A percentile compares a stretch with the other conserved stretches of the same genome.
These are phyloP conservation scores for Emydura subglobosa DNA, from an alignment of 2,113 vertebrate species.

Conservation along the genomic window DNA sequence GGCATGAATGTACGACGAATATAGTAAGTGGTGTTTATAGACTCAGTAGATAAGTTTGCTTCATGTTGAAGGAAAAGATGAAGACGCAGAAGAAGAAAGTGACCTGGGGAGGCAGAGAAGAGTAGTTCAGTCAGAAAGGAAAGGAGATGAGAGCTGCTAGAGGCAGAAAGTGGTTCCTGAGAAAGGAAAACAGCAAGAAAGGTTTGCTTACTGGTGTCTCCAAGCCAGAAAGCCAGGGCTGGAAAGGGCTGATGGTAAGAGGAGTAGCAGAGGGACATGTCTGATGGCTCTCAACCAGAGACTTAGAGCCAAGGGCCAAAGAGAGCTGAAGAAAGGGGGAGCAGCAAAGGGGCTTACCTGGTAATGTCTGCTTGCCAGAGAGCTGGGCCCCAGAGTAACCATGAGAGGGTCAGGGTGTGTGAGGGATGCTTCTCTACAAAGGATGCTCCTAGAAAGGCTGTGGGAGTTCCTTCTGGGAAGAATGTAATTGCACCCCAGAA, in stretches of 20 bases:
- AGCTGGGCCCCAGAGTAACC: not conserved
- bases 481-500: not conserved
- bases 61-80: not conserved
- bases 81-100: not conserved
- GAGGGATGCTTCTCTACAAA: not conserved
- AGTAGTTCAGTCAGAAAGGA: not conserved
- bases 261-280: not conserved
- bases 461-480: not conserved
- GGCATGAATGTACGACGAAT: not conserved
- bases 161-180: not conserved
- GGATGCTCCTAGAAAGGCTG: not conserved
- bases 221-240: too few relatives aligned
- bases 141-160: not conserved
- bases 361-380: not conserved
- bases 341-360: not conserved
- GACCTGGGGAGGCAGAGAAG: not conserved
- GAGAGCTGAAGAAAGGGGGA: not conserved
- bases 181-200: not conserved
- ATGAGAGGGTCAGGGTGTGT: not conserved
- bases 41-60: not conserved
- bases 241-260: not conserved
- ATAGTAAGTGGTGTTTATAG: not conserved
- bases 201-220: not conserved
- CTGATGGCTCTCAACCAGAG: not conserved
- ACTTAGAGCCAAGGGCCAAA: not conserved